phyloP scores from a whole-genome alignment of 2,888 invertebrate genomes.

The Gari tellinella region DNA sequence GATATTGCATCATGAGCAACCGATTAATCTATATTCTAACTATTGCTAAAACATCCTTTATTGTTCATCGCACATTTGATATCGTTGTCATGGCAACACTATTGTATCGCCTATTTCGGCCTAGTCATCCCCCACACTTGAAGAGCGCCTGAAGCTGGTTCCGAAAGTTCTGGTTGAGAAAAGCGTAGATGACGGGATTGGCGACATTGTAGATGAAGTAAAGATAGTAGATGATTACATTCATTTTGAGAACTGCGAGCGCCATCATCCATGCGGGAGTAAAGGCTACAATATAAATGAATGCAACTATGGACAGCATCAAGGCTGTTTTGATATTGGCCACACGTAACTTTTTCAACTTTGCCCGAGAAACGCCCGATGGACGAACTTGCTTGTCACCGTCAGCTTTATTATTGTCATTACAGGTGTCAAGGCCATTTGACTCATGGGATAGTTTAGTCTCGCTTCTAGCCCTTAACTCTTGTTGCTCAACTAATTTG shows the following conservation, averaged over 20 bases:
- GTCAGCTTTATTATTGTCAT: conserved; percentile 33
- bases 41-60: too few species aligned
- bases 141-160: conserved; percentile 53
- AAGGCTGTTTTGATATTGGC: conserved; percentile 83
- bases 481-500: conserved; percentile 24
- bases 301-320: conserved; percentile 83
- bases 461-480: conserved; percentile 28
- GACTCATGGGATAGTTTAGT: conserved; percentile 39
- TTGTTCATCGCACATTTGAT: too few species aligned
- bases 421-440: conserved; percentile 16
- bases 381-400: conserved; percentile 38
- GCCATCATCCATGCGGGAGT: conserved; percentile 83
- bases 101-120: too few species aligned
- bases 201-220: conserved; percentile 84
- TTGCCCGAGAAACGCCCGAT: conserved; percentile 53
- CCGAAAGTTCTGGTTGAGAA: conserved; percentile 80
- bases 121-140: conserved; percentile 23
- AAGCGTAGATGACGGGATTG: conserved; percentile 84
- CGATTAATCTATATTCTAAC: too few species aligned
- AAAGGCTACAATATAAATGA: conserved; percentile 83
- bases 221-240: conserved; percentile 80
- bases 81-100: too few species aligned
- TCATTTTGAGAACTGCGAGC: conserved; percentile 70
- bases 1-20: too few species aligned
- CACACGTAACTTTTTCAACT: conserved; percentile 70